Base-by-base conservation (phyloP, 2,888 invertebrate species). In the Itoplectis maculator region DNA sequence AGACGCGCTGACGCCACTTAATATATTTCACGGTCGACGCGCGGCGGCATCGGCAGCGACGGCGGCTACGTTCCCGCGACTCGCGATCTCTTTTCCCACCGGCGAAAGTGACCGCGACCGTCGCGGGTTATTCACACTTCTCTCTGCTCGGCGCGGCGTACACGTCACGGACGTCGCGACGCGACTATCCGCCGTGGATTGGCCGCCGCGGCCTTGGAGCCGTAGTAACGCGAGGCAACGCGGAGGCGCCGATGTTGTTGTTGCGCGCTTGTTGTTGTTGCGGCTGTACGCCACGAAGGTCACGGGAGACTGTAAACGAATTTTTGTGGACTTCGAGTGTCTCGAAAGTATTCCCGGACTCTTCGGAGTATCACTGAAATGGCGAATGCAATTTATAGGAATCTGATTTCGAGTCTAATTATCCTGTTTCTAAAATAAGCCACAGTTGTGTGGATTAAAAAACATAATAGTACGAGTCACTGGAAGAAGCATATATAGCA, bases 1-100 rank as follows among this genome's bases (percentile, higher is more conserved):
- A 45, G 45, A 29, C 29, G 20, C 47, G 61, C 72, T 61, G 72
- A 61, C 59, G 69, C 35, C 70, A 69, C 72, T 72, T 66, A 61
- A 82, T 82, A 82, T 72, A 75, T 79, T 82, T 79, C 82, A 82
- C 82, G 82, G 82, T 78, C 80, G 80, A 80, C 42, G 77, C 66
- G 63, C 63, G 35, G 37, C 56, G 35, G 37, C 72, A 65, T 2
- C 78, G 63, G 29, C 29, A 5, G 29, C 72, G 72, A 5, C 78
- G 63, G 29, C 29, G 29, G 29, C 29, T 29, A 29, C 29, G 29
- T 3, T 5, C 23, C 42, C 42, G 47, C 56, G 76, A 51, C 76
- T 77, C 72, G 73, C 73, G 81, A 81, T 78, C 78, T 74, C 78
- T 65, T 82, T 82, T 75, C 47, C 63, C 59, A 59, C 9, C 45